These are phyloP conservation scores for Psettodes erumei DNA, from an alignment of 2,113 vertebrate species.

Conservation along the genomic window DNA sequence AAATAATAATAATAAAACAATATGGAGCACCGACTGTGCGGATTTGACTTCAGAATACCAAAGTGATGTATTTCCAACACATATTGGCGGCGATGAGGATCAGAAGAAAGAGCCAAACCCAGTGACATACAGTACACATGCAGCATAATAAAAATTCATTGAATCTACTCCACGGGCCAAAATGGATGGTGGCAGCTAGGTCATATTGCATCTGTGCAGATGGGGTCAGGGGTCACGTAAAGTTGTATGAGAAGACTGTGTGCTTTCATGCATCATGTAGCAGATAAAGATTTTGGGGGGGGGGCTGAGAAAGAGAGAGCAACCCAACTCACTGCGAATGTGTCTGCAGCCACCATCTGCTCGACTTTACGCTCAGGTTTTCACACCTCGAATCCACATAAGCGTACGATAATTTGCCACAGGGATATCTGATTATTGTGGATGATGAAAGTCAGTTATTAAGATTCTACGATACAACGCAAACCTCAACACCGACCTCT, in stretches of 20 bases:
- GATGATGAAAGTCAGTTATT: conserved; percentile 2
- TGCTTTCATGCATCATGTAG: conserved; percentile 98
- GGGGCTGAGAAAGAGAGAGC: conserved; percentile 42
- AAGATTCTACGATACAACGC: neutral
- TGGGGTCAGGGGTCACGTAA: conserved; percentile 88
- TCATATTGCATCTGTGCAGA: conserved; percentile 93
- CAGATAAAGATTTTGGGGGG: conserved; percentile 93
- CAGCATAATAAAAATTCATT: conserved; percentile 98
- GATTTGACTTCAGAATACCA: conserved; percentile 37
- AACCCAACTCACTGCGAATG: conserved; percentile 29
- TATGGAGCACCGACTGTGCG: conserved; percentile 41
- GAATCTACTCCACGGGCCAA: conserved; percentile 93
- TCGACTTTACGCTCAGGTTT: conserved; percentile 23
- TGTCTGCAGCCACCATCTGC: conserved; percentile 40
- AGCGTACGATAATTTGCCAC: neutral
- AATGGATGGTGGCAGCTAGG: conserved; percentile 94
- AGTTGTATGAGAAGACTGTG: conserved; percentile 92
- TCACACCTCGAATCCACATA: too few species aligned
- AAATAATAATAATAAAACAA: too few species aligned
- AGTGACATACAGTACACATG: conserved; percentile 66
- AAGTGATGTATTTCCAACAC: conserved; percentile 60
- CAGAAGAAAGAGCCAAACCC: conserved; percentile 63
- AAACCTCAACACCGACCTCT: neutral
- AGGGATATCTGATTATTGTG: neutral
- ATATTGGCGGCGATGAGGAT: conserved; percentile 64